Base-by-base conservation (phyloP, 2,113 vertebrate genomes). In the Hippocampus barbouri region DNA sequence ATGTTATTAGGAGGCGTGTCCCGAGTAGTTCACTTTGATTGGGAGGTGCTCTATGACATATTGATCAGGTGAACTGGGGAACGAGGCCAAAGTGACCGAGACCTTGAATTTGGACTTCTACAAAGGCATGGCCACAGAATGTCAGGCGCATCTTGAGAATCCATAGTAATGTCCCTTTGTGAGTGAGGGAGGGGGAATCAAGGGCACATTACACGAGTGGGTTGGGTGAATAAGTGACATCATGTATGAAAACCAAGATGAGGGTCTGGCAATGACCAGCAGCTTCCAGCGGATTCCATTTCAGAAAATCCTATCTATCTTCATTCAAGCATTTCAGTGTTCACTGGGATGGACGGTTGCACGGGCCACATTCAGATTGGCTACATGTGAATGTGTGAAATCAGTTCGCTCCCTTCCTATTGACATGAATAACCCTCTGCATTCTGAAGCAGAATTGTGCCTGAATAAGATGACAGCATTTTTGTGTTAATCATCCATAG, bases 1-100 rank as follows among this genome's bases (percentile, higher is more conserved):
- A 86, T 89, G 76, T 89, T 88, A 91, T 93, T 82, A 90, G 88
- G 85, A 88, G 90, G 87, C 40, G 83, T 88, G 87, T 84, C 86
- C 72, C 73, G 71, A 87, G 81, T 82, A 83, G 90, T 89, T 88
- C 80, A 79, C 72, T 85, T 85, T 86, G 86, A 89, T 86, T 88
- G 87, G 88, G 51, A 70, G 61, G 64, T 73, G 83, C 84, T 82
- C 71, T 49, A 54, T 86, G 88, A 88, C 83, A 88, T 91, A 91
- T 92, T 90, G 90, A 91, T 93, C 83, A 86, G 79, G 43, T 54
- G 41, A 77, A 78, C 70, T 66, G 12, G 18, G 14, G 21, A 68
- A 71, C 9, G 77, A 73, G 77, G 65, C 72, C 74, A 86, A 85
- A 86, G 72, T 77, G 75, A 79, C 83, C 60, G 38, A 89, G 85